Evolutionary conservation across 1,140 invertebrate genomes (phyloP), one percentile per base, ranked within the genome.

Genomic region (Phocides pigmalion): DNA sequence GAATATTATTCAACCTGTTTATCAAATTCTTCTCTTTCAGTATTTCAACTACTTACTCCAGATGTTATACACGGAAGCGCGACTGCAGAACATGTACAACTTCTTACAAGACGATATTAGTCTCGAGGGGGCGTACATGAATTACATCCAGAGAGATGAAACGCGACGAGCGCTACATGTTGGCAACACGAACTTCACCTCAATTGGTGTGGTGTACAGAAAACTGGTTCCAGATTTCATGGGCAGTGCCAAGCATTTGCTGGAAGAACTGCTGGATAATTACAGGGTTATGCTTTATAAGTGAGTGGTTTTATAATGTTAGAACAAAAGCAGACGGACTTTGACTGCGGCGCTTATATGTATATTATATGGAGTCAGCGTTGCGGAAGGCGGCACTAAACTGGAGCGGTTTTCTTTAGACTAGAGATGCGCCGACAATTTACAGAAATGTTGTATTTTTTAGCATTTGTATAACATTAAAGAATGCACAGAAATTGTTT

Each of bases 201-300:
- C 86, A 1, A 88, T 92, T 42, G 84, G 84, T 4, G 85, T 87
- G 2, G 95, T 96, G 8, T 94, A 96, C 76, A 81, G 89, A 32
- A 93, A 95, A 77, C 82, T 98, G 0, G 92, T 94, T 14, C 89
- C 91, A 1, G 97, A 98, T 87, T 93, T 98, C 11, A 96, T 97
- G 94, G 93, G 95, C 56, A 96, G 96, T 4, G 93, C 95, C 5
- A 95, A 95, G 72, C 93, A 93, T n/a, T 95, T 94, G 93, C 83
- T 98, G 0, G 92, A 94, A 54, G 93, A 94, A 62, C 76, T 98
- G 1, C 41, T 92, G 9, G 87, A 92, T 41, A 82, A 94, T 64
- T 97, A 97, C 73, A 94, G 92, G 79, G 94, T 96, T 32, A 88
- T 92, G 89, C 72, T 87, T 16, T 92, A 91, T 66, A 92, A 89